Evolutionary conservation across 2,888 invertebrate genomes (phyloP), one percentile per base, ranked within the genome.

Genomic region (Leucoma salicis): DNA sequence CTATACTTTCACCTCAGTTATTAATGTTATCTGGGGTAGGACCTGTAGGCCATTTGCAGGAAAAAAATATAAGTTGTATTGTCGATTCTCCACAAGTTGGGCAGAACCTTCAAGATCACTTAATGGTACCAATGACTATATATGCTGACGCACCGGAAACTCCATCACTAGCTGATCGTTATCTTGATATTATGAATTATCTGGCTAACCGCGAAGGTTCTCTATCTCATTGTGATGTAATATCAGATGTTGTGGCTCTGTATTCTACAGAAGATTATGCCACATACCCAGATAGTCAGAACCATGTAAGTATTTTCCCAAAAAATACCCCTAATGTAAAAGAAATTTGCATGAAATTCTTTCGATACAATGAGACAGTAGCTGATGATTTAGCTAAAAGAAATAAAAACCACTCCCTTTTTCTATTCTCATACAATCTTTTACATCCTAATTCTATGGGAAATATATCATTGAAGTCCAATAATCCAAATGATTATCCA

Each of bases 1-100:
- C 82, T 7, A 68, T 91, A 10, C 84, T 88, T 46, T 79, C 90
- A 0, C 86, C 90, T 0, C 84, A 90, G 40, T 54, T 91, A 5
- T 58, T 90, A 2, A 80, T 90, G 78, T 53, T 91, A 1, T 91
- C 91, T 1, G 91, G 91, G 5, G 64, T 91, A 4, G 91, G 91
- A 0, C 84, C 89, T 39, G 67, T 61, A 44, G 51, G 74, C 1
- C 76, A 90, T 31, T 61, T 90, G 0, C 27, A 53, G 5, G 58
- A 70, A 0, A 70, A 80, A 12, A 75, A 79, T 10, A 86, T 90
- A 29, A n/a, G 54, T 0, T 70, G 81, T 0, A 51, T 81, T 16
- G 63, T 78, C 7, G 71, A 91, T 52, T 77, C 77, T 7, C 75
- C 80, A 0, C 84, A 73, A 0, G 91, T 91, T 0, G 92, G 91